Evolutionary conservation across 1,140 invertebrate species (phyloP), one percentile per base, ranked within the genome.

Genomic region (Melanaphis sacchari): DNA sequence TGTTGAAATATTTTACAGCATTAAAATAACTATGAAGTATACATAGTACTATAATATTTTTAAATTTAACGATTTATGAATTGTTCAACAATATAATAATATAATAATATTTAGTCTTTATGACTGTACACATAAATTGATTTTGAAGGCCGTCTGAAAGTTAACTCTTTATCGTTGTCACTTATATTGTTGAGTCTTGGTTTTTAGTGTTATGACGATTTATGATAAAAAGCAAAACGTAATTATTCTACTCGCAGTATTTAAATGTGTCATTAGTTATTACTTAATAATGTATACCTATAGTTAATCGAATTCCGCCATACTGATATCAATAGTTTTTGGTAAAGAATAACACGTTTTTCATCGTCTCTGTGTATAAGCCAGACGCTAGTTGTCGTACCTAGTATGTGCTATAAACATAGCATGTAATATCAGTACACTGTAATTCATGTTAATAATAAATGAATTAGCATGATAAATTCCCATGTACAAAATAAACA

Each of bases 71-170:
- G 31, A 49, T n/a, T 87, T 87, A n/a, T 43, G 43, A 46, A 87
- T 87, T 46, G 26, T 43, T n/a, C 84, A 87, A 46, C 18, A 87
- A 84, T 84, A 46, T 21, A 40, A 40, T 84, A 40, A 84, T 31
- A 84, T 41, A 40, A 40, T 40, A 40, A 84, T 41, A 26, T 26
- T 26, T 84, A 26, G 84, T 85, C 2, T 85, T 31, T 43, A 76
- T n/a, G 31, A 76, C 59, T n/a, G 31, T n/a, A 8, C 46, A 46
- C 46, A n/a, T 46, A 36, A 46, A 88, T 88, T 52, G 43, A 36
- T 88, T 88, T 52, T 11, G 87, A 88, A 88, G 87, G 87, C n/a
- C n/a, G 87, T 88, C 87, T 88, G 87, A 88, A 52, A 49, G 21
- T 52, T 36, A 88, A 36, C 31, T 49, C n/a, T 36, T 88, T 43